A percentile compares a stretch with the other conserved stretches of the same genome.
phyloP scores from a whole-genome alignment of 2,113 vertebrate species.

The Ctenomys sociabilis region DNA sequence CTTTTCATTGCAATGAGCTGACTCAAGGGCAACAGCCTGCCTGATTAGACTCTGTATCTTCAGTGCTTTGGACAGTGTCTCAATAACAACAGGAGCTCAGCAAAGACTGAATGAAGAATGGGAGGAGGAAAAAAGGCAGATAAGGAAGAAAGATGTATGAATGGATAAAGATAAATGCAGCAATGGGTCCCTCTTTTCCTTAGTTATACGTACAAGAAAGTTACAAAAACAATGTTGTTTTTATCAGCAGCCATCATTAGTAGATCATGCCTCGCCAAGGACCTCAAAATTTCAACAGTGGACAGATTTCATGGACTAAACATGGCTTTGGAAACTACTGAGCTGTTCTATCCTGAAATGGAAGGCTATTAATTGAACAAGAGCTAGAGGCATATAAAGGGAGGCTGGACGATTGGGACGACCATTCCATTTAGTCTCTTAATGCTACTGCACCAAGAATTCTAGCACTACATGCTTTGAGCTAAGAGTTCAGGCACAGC shows the following conservation, averaged over 20 bases:
- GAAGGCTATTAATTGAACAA: slow-evolving; percentile 6
- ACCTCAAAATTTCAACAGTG: background rate
- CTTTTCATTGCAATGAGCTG: slow-evolving; percentile 3
- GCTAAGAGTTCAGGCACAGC: background rate
- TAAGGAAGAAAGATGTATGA: background rate
- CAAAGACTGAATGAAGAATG: background rate
- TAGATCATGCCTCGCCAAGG: background rate
- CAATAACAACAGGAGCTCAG: slow-evolving; percentile 1
- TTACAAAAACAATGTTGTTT: background rate
- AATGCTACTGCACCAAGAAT: background rate
- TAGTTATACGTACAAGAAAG: background rate
- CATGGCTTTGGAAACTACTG: background rate
- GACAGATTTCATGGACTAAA: background rate
- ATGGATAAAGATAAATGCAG: background rate
- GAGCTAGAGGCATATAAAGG: background rate
- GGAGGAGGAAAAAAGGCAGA: background rate
- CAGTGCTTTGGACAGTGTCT: background rate
- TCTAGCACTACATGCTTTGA: background rate
- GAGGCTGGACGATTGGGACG: background rate
- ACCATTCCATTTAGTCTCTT: background rate
- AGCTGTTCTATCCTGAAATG: slow-evolving; percentile 8
- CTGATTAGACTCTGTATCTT: background rate
- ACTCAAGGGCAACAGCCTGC: background rate
- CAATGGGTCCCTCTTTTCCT: background rate
- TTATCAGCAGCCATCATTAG: slow-evolving; percentile 47